Percentiles rank a stretch among this genome's conserved stretches.
Conservation (phyloP, 2,113 vertebrate genomes). For the Cacatua alba region DNA sequence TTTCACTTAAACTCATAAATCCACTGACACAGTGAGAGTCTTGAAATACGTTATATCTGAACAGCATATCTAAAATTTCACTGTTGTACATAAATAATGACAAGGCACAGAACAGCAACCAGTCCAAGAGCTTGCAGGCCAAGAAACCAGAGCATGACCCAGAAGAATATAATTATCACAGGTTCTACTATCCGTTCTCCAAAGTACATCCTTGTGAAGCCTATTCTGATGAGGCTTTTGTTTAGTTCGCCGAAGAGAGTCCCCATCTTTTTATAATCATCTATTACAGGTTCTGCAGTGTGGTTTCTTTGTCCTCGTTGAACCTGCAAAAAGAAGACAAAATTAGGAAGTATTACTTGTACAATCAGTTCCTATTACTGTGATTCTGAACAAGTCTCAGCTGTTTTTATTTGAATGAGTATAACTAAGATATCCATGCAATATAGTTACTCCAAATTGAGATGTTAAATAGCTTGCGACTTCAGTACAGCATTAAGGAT, state of each 20-base stretch:
- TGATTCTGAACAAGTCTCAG: not conserved
- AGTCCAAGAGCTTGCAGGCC: conserved; percentile 93
- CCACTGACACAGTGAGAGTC: not conserved
- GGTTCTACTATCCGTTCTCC: conserved; percentile 94
- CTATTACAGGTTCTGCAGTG: conserved; percentile 68
- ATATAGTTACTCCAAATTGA: not conserved
- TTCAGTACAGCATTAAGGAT: rapidly evolving
- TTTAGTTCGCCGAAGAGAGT: conserved; percentile 95
- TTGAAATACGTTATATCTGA: conserved; percentile 4
- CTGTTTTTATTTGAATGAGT: not conserved
- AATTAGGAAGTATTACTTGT: not conserved
- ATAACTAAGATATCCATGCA: not conserved
- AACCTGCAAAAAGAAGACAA: conserved; percentile 50
- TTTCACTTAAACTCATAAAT: conserved; percentile 43
- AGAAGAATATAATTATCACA: conserved; percentile 91
- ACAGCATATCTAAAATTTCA: conserved; percentile 51
- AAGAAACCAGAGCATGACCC: conserved; percentile 94
- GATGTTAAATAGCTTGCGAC: not conserved
- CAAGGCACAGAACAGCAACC: conserved; percentile 92
- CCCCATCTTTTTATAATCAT: conserved; percentile 93
- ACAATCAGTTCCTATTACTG: not conserved
- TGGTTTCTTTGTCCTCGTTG: conserved; percentile 66
- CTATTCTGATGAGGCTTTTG: conserved; percentile 88
- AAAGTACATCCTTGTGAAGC: conserved; percentile 94
- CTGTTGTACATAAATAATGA: conserved; percentile 96